Evolutionary conservation across 2,113 vertebrate species (phyloP).

Genomic region (Epinephelus cyanopodus): DNA sequence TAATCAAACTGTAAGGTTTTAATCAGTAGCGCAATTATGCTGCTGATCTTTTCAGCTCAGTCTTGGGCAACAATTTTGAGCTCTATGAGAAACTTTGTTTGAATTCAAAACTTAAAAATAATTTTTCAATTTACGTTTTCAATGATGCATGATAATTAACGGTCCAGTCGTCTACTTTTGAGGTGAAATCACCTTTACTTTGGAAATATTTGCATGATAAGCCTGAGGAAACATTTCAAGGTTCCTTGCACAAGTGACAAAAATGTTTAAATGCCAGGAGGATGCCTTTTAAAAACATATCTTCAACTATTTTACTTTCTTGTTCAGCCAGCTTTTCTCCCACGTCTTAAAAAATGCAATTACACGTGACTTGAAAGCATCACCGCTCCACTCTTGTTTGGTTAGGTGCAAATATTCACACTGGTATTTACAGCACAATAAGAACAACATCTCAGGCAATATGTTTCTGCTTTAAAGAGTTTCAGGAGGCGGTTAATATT

Average conservation of each 20-base stretch:
- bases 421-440: slow-evolving; percentile 3
- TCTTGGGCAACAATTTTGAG: too few species aligned
- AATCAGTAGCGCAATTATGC: not conserved
- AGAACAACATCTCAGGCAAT: not conserved
- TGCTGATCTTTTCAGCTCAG: not conserved
- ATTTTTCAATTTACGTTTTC: not conserved
- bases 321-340: not conserved
- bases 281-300: not conserved
- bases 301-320: not conserved
- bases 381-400: slow-evolving; percentile 18
- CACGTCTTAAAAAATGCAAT: slow-evolving; percentile 15
- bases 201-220: slow-evolving; percentile 2
- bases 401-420: not conserved
- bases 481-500: not conserved
- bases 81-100: not conserved
- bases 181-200: not conserved
- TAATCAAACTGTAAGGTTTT: not conserved
- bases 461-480: not conserved
- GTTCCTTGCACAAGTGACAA: not conserved
- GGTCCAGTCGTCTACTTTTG: not conserved
- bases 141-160: not conserved
- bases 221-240: not conserved
- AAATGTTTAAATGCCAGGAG: slow-evolving; percentile 1
- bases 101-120: not conserved
- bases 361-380: slow-evolving; percentile 4